These are phyloP conservation scores for Cyprinodon brontotheroides DNA, from an alignment of 2,113 vertebrate genomes.

Conservation along the genomic window DNA sequence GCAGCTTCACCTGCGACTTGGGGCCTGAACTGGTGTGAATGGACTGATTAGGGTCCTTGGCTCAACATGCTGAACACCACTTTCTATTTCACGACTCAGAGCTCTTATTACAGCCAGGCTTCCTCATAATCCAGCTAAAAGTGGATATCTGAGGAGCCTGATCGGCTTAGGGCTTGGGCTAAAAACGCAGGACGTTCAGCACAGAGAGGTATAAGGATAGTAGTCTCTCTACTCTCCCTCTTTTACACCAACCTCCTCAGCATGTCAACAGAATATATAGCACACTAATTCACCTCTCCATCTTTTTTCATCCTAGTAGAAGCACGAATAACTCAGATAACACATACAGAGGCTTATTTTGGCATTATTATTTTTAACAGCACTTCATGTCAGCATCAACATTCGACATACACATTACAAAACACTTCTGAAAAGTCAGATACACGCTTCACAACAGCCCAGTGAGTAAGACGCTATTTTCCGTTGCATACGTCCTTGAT, in stretches of 20 bases:
- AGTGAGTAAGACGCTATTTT: conserved; percentile 24
- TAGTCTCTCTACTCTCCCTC: conserved; percentile 14
- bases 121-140: conserved; percentile 69
- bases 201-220: conserved; percentile 17
- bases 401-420: conserved; percentile 18
- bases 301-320: conserved; percentile 25
- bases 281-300: conserved; percentile 34
- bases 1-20: conserved; percentile 65
- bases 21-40: conserved; percentile 66
- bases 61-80: conserved; percentile 64
- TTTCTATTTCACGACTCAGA: conserved; percentile 69
- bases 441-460: conserved; percentile 7
- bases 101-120: conserved; percentile 63
- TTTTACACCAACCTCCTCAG: conserved; percentile 32
- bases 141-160: conserved; percentile 64
- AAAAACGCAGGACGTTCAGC: conserved; percentile 43
- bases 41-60: conserved; percentile 72
- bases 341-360: conserved; percentile 11
- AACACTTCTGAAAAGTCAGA: conserved; percentile 7
- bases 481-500: conserved; percentile 17
- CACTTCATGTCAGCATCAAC: conserved; percentile 7
- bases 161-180: conserved; percentile 61
- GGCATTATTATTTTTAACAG: conserved; percentile 25
- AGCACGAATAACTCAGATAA: conserved; percentile 31
- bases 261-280: conserved; percentile 27